Base-by-base conservation (phyloP, 2,888 invertebrate species). In the Hybos culiciformis region DNA sequence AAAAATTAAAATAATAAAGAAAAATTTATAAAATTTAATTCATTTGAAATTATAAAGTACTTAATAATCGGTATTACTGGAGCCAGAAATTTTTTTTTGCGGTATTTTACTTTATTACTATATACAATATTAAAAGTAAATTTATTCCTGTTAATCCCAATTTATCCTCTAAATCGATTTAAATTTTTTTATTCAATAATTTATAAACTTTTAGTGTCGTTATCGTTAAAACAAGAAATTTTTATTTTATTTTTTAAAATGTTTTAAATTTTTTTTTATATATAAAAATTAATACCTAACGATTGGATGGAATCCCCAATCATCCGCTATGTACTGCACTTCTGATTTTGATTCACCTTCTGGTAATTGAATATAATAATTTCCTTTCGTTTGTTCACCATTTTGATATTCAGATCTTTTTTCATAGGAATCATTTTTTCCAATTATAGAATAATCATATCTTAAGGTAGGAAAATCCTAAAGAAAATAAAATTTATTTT, bases 251-350 rank as follows among this genome's bases (percentile, higher is more conserved):
- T 11, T 18, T 36, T 26, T 14, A 26, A 32, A 39, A 29, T 12
- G 11, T 31, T 38, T 38, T 5, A 9, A 15, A 18, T 19, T 37
- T 17, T 12, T 15, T 41, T 17, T 19, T 19, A n/a, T n/a, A 15
- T 4, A 17, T 32, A 38, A 26, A 29, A 19, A 38, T 34, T 37
- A 15, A 37, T 44, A 54, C 54, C 51, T 68, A 37, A 75, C 71
- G 15, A 75, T 69, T 6, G 78, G 75, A 62, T 78, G 78, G 62
- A 75, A 78, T 12, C 77, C 76, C 69, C 71, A 75, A 53, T 71
- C 71, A 54, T 79, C 76, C 0, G 75, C 74, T 26, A 74, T 62
- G 58, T 79, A 78, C 48, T 72, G 68, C 17, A 78, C 75, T 45
- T 71, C 69, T 49, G 74, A 73, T 38, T 68, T 59, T 19, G 66